Conservation (phyloP, 1,140 invertebrate genomes). For the Drosophila tsacasi region DNA sequence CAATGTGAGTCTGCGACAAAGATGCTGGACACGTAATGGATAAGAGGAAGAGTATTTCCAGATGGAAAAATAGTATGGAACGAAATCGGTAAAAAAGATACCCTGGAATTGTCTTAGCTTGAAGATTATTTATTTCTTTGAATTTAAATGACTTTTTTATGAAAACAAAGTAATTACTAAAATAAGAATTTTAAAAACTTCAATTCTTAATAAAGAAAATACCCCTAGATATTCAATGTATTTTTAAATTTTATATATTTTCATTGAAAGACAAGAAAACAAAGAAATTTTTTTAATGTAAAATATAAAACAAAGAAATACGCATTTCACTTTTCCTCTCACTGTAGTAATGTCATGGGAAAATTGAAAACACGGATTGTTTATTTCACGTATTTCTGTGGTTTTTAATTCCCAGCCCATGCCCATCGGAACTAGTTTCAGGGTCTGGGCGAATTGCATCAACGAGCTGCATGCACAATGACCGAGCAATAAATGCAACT, state of each 20-base stretch:
- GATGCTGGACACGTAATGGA: conserved; percentile 28
- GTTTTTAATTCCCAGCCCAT: not conserved
- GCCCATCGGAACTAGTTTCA: conserved; percentile 24
- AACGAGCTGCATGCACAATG: conserved; percentile 31
- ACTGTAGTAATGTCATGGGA: not conserved
- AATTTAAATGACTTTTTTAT: no score
- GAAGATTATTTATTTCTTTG: not conserved
- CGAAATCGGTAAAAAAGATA: not conserved
- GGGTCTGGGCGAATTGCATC: conserved; percentile 31
- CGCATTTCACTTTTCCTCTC: not conserved
- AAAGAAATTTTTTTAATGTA: not conserved
- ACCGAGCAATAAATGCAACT: conserved; percentile 36
- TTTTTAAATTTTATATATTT: not conserved
- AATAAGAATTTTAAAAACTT: not conserved
- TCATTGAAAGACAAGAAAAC: not conserved
- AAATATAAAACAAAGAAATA: not conserved
- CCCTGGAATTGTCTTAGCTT: not conserved
- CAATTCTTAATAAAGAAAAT: not conserved
- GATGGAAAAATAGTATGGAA: not conserved
- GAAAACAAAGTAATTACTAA: no score
- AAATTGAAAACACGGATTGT: not conserved
- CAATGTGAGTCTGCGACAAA: conserved; percentile 25
- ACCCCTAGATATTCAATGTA: no score
- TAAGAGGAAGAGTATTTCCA: conserved; percentile 5
- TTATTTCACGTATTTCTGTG: conserved; percentile 9